These are phyloP conservation scores for Lepilemur septentrionalis DNA, from an alignment of 2,797 vertebrate species.

Conservation along the genomic window DNA sequence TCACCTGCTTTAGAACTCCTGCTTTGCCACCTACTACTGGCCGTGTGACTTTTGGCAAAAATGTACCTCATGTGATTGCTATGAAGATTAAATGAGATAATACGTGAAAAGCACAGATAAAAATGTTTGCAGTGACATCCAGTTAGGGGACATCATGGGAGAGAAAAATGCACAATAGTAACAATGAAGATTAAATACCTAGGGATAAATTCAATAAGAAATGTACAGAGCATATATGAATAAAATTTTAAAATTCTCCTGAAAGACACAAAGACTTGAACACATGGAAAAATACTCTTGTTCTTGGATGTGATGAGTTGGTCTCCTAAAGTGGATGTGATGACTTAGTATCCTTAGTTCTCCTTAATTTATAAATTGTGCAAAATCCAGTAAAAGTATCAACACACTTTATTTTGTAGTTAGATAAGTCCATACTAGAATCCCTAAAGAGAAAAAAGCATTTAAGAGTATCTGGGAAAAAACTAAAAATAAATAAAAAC, in stretches of 20 bases:
- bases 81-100: background rate
- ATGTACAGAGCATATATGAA: background rate
- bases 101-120: background rate
- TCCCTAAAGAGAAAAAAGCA: background rate
- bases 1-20: background rate
- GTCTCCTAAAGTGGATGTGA: background rate
- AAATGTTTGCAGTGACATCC: background rate
- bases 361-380: background rate
- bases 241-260: background rate
- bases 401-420: background rate
- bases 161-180: background rate
- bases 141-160: background rate
- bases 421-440: background rate
- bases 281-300: background rate
- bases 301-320: background rate
- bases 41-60: background rate
- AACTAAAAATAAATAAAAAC: background rate
- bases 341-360: background rate
- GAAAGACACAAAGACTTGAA: background rate
- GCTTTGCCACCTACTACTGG: background rate
- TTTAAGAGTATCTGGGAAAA: background rate
- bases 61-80: background rate
- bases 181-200: background rate
- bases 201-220: background rate
- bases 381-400: background rate